phyloP scores from a whole-genome alignment of 1,140 invertebrate species.

The Neocloeon triangulifer region DNA sequence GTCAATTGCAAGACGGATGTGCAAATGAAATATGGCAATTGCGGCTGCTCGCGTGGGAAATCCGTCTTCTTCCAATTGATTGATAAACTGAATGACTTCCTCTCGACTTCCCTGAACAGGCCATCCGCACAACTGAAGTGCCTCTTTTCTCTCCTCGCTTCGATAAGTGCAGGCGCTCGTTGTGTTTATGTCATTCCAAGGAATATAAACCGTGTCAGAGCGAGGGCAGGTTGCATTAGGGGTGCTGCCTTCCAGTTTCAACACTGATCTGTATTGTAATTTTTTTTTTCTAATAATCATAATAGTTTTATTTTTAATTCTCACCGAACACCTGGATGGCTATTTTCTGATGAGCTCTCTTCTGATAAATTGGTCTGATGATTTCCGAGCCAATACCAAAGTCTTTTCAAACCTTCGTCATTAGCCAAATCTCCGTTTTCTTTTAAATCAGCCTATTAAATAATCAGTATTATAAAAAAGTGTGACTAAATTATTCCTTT shows the following conservation, averaged over 20 bases:
- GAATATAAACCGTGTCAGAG: conserved; percentile 3
- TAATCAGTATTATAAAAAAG: conserved; percentile 1
- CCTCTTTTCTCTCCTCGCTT: conserved; percentile 51
- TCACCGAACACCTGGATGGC: conserved; percentile 39
- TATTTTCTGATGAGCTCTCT: conserved; percentile 23
- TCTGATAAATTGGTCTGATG: conserved; percentile 45
- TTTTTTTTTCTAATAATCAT: not conserved
- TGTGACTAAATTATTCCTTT: too few relatives aligned
- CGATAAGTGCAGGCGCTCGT: conserved; percentile 19
- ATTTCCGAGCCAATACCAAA: conserved; percentile 54
- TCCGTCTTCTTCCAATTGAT: conserved; percentile 18
- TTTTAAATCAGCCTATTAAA: conserved; percentile 25
- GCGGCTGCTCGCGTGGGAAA: conserved; percentile 63
- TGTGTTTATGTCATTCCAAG: conserved; percentile 1
- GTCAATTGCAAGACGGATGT: conserved; percentile 60
- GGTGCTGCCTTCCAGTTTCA: not conserved
- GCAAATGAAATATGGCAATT: conserved; percentile 73
- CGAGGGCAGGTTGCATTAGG: conserved; percentile 6
- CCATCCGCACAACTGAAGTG: conserved; percentile 73
- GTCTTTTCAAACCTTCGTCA: conserved; percentile 24
- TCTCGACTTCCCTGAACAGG: conserved; percentile 15
- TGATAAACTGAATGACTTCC: conserved; percentile 24
- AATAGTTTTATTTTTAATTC: not conserved
- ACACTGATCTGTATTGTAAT: too few relatives aligned
- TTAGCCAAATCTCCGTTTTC: conserved; percentile 14